phyloP scores from a whole-genome alignment of 1,140 invertebrate genomes.

The Cyclina sinensis region DNA sequence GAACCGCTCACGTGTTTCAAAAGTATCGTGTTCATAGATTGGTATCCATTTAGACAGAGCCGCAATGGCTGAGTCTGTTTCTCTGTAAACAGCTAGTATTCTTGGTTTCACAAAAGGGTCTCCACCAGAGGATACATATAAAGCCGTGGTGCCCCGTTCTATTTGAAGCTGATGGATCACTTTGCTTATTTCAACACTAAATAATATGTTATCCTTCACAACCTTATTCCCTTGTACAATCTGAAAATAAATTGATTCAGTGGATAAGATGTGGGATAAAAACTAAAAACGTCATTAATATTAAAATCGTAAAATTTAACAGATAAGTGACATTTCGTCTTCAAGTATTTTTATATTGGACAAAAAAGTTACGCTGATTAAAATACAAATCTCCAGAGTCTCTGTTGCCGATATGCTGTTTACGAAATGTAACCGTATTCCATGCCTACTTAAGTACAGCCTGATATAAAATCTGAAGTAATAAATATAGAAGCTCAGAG shows the following conservation, averaged over 20 bases:
- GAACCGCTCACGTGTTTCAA: conserved; percentile 29
- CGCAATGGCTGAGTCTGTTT: conserved; percentile 54
- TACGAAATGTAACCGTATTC: no score
- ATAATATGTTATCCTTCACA: conserved; percentile 12
- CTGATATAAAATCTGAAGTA: no score
- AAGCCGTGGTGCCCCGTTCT: conserved; percentile 74
- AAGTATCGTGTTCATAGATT: neutral
- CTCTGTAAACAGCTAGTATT: conserved; percentile 32
- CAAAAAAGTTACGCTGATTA: no score
- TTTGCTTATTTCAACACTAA: conserved; percentile 71
- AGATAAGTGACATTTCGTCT: no score
- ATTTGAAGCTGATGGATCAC: conserved; percentile 76
- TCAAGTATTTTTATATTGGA: no score
- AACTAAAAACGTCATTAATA: no score
- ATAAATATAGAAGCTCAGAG: no score
- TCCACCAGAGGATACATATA: conserved; percentile 72
- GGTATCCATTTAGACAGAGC: conserved; percentile 12
- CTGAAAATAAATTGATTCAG: no score
- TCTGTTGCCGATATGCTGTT: no score
- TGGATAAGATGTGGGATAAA: neutral
- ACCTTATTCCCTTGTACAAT: neutral
- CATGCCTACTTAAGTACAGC: no score
- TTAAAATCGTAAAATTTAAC: no score
- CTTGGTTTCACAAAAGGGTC: conserved; percentile 26
- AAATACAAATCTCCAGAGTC: no score